These are phyloP conservation scores for Heterodera carotae DNA, from an alignment of 1,140 invertebrate species.

Conservation along the genomic window DNA sequence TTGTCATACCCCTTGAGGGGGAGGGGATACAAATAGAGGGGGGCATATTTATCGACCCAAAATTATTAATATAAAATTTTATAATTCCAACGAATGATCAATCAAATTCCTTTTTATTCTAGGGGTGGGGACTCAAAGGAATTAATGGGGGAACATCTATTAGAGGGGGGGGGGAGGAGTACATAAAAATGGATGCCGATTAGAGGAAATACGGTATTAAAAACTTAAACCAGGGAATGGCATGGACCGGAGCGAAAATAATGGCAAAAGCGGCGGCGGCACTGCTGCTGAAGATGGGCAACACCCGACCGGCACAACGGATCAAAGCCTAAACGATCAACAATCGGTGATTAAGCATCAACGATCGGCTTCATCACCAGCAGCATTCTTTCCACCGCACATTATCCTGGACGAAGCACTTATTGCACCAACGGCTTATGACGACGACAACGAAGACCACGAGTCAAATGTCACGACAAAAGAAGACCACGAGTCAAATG, in stretches of 20 bases:
- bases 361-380: background rate
- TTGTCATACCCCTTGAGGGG: no score
- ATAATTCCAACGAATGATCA: no score
- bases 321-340: background rate
- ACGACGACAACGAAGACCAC: background rate
- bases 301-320: background rate
- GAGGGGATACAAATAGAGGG: no score
- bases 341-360: background rate
- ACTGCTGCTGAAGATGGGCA: background rate
- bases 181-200: background rate
- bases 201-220: background rate
- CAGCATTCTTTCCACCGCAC: slow-evolving; percentile 2
- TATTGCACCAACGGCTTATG: background rate
- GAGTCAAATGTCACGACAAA: background rate
- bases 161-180: no score
- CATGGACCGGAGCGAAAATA: background rate
- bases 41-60: no score
- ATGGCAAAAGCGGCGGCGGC: background rate
- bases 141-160: no score
- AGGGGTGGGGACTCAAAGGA: no score
- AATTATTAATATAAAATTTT: no score
- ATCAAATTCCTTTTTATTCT: no score
- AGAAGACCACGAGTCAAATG: background rate
- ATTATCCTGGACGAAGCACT: background rate
- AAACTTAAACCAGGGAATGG: no score